phyloP scores from a whole-genome alignment of 2,113 vertebrate genomes.

The Python bivittatus region DNA sequence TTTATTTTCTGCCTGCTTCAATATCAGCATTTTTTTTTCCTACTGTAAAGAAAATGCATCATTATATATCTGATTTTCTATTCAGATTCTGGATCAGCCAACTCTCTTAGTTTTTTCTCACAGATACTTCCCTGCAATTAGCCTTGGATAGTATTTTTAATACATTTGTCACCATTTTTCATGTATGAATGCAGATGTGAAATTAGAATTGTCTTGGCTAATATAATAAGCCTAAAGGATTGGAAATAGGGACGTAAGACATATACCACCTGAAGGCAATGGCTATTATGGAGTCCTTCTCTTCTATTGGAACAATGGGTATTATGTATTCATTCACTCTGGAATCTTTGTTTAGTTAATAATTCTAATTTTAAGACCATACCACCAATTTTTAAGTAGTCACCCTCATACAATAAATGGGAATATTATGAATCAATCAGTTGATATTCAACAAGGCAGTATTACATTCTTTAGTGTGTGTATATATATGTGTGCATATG shows the following conservation, averaged over 20 bases:
- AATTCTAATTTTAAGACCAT: background rate
- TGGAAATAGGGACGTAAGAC: background rate
- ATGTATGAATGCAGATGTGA: background rate
- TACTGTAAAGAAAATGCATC: background rate
- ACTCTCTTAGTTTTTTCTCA: background rate
- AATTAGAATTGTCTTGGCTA: background rate
- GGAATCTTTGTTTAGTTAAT: background rate
- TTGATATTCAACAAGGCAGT: background rate
- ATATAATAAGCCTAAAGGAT: background rate
- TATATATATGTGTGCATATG: too few relatives aligned
- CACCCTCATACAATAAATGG: background rate
- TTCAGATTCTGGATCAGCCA: background rate
- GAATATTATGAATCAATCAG: background rate
- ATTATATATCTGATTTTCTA: background rate
- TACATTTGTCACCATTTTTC: background rate
- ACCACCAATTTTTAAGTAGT: background rate
- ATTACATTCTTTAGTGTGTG: background rate
- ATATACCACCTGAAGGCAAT: background rate
- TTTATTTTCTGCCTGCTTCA: constrained; percentile 14
- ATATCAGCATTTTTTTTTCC: background rate
- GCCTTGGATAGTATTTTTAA: background rate
- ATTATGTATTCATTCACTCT: background rate
- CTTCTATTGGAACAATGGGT: background rate
- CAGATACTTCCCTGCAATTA: background rate
- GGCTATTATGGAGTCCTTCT: background rate